Percentiles rank a stretch among this genome's conserved stretches.
Conservation (phyloP, 2,113 vertebrate genomes). For the Oncorhynchus gorbuscha region DNA sequence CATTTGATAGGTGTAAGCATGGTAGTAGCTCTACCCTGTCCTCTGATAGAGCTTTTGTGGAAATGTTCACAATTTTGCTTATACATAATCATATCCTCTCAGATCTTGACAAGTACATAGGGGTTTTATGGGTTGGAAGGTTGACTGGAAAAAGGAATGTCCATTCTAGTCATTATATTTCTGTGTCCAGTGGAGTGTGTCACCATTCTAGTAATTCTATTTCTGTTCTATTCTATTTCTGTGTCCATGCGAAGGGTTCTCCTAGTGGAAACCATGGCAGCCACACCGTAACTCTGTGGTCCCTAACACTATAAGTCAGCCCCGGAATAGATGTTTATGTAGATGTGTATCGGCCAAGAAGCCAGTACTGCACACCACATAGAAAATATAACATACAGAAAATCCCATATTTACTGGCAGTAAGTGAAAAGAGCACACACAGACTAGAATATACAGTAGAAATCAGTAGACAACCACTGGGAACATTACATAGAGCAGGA, state of each 20-base stretch:
- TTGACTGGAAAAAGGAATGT: not conserved
- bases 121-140: not conserved
- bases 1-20: too few relatives aligned
- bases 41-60: too few relatives aligned
- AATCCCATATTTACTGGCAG: not conserved
- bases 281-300: slow-evolving; percentile 30
- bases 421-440: not conserved
- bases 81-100: too few relatives aligned
- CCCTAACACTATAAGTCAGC: slow-evolving; percentile 46
- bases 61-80: too few relatives aligned
- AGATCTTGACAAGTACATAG: too few relatives aligned
- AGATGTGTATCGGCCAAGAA: slow-evolving; percentile 67
- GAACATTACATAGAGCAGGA: too few relatives aligned
- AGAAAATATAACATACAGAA: slow-evolving; percentile 55
- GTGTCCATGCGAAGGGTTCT: slow-evolving; percentile 42
- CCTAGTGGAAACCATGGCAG: slow-evolving; percentile 28
- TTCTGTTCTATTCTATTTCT: too few relatives aligned
- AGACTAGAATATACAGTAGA: not conserved
- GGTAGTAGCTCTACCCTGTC: too few relatives aligned
- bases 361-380: slow-evolving; percentile 64
- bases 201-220: too few relatives aligned
- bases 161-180: too few relatives aligned
- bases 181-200: not conserved
- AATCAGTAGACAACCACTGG: too few relatives aligned
- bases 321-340: slow-evolving; percentile 59